Base-by-base conservation (phyloP, 2,113 vertebrate genomes). In the crab-eating macaque (Macaca fascicularis) region DNA sequence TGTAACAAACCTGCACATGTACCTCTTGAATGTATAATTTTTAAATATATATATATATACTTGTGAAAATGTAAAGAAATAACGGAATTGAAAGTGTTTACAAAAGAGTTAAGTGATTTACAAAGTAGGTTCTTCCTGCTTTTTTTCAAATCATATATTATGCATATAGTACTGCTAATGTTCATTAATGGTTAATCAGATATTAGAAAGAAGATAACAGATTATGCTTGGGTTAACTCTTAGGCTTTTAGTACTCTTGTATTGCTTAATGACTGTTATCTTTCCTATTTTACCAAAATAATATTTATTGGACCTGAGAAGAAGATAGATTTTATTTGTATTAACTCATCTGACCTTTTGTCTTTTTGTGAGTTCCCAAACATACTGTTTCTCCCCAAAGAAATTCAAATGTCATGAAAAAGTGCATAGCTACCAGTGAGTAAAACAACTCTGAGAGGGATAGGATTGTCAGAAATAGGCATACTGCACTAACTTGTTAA, bases 341-440 rank as follows among this genome's bases (percentile, higher is more conserved):
- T 57, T 55, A 90, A 88, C 5, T 70, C 20, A 38, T 80, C n/a
- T 84, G n/a, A 94, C 7, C 27, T 55, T 88, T 55, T 52, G 0
- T 61, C 30, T 93, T 85, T 90, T 6, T 3, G 27, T 76, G 35
- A 61, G 25, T 76, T 48, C 20, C 82, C 67, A 76, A 81, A n/a
- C 32, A 75, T 4, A 61, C 6, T 48, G 32, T 70, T 90, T 61
- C n/a, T 85, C 67, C 12, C 27, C 30, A 59, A 35, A 86, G 40
- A 92, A 95, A 97, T 74, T 13, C 38, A 97, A 89, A 30, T 13
- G n/a, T 30, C 64, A 89, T 57, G 79, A 75, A 96, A 83, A 74
- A 96, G 20, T 40, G 17, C 14, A 94, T 8, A 55, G 8, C 11
- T 55, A 52, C 2, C 30, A 89, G 12, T 16, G 90, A 64, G 70